phyloP scores from a whole-genome alignment of 2,888 invertebrate genomes.

The Helleia helle region DNA sequence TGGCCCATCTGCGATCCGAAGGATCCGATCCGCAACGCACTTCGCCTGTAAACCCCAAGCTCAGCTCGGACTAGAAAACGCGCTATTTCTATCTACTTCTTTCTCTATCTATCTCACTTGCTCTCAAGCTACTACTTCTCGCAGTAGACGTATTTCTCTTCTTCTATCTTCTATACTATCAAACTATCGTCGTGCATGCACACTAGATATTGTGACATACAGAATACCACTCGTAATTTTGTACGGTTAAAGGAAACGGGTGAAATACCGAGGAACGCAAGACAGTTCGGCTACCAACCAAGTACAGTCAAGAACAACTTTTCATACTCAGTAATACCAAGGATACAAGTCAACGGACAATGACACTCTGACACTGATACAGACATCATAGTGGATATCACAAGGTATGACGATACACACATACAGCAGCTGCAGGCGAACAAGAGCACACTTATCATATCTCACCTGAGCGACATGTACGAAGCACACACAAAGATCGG shows the following conservation, averaged over 20 bases:
- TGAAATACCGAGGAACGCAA: conserved; percentile 54
- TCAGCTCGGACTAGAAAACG: conserved; percentile 66
- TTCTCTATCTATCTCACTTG: conserved; percentile 65
- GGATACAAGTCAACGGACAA: conserved; percentile 53
- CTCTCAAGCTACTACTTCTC: conserved; percentile 66
- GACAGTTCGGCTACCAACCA: conserved; percentile 45
- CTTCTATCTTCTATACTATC: conserved; percentile 68
- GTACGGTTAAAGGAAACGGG: conserved; percentile 41
- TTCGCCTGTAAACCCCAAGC: conserved; percentile 58
- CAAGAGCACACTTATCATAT: conserved; percentile 36
- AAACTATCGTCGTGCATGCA: conserved; percentile 70
- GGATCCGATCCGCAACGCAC: conserved; percentile 51
- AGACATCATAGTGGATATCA: conserved; percentile 63
- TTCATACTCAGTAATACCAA: conserved; percentile 40
- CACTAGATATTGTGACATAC: conserved; percentile 73
- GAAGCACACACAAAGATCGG: conserved; percentile 64
- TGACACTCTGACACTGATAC: conserved; percentile 56
- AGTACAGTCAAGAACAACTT: conserved; percentile 44
- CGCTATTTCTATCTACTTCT: conserved; percentile 61
- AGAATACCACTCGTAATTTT: conserved; percentile 64
- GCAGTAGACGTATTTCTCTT: conserved; percentile 66
- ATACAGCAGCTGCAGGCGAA: conserved; percentile 38
- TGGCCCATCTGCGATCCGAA: conserved; percentile 43
- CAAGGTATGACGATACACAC: conserved; percentile 55
- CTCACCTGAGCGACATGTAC: conserved; percentile 19